Evolutionary conservation across 2,888 invertebrate genomes (phyloP).

Genomic region (Acrobasis consociella): DNA sequence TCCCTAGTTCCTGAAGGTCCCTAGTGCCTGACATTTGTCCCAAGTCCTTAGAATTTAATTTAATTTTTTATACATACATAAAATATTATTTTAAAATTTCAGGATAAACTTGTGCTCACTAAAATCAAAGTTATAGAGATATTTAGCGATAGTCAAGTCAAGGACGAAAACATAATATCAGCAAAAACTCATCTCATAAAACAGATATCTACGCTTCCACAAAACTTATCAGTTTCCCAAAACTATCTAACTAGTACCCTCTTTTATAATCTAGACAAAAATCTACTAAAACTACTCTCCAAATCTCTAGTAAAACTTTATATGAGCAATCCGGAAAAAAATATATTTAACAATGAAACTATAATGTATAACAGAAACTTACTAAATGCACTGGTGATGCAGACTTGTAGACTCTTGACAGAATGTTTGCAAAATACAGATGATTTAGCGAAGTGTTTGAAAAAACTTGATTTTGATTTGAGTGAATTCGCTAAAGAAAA

Average conservation of each 20-base stretch:
- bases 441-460: slow-evolving; percentile 55
- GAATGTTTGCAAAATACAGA: slow-evolving; percentile 59
- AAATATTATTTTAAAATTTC: slow-evolving; percentile 42
- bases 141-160: slow-evolving; percentile 36
- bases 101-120: slow-evolving; percentile 62
- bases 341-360: slow-evolving; percentile 50
- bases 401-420: slow-evolving; percentile 55
- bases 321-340: slow-evolving; percentile 39
- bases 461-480: slow-evolving; percentile 58
- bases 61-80: not conserved
- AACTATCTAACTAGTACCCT: slow-evolving; percentile 53
- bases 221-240: slow-evolving; percentile 41
- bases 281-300: slow-evolving; percentile 54
- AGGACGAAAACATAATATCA: slow-evolving; percentile 35
- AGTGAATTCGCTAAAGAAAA: slow-evolving; percentile 48
- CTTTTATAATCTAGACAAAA: slow-evolving; percentile 56
- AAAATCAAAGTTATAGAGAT: slow-evolving; percentile 60
- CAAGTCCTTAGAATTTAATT: no score
- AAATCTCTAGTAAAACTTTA: slow-evolving; percentile 59
- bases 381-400: slow-evolving; percentile 56
- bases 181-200: slow-evolving; percentile 61
- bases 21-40: no score
- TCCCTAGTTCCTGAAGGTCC: no score
- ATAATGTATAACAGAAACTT: slow-evolving; percentile 54
- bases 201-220: slow-evolving; percentile 46